Conservation (phyloP, 2,113 vertebrate genomes). For the Eulemur rufifrons region DNA sequence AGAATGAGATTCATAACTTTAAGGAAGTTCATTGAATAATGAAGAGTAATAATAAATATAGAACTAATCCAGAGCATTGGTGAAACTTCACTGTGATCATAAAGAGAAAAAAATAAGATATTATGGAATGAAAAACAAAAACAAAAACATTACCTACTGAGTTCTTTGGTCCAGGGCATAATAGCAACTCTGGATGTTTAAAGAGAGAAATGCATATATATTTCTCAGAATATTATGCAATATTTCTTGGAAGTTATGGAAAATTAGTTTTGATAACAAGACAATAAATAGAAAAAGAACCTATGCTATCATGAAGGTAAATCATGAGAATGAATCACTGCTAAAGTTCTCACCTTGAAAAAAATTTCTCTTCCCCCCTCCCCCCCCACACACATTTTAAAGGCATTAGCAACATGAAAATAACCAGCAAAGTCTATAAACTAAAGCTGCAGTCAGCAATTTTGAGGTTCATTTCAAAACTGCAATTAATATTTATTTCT, state of each 20-base stretch:
- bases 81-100: background rate
- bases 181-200: background rate
- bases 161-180: background rate
- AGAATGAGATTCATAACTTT: background rate
- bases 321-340: background rate
- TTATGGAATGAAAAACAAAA: background rate
- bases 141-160: background rate
- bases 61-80: background rate
- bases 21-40: background rate
- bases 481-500: background rate
- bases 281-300: background rate
- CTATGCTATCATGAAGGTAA: background rate
- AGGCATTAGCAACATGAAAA: no score
- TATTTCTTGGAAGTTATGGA: background rate
- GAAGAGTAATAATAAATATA: background rate
- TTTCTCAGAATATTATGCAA: background rate
- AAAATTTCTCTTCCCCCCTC: background rate
- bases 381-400: no score
- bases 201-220: background rate
- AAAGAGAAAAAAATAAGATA: background rate
- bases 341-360: background rate
- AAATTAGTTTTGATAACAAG: background rate
- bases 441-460: no score
- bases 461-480: no score
- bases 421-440: no score